Evolutionary conservation across 1,140 invertebrate species (phyloP), one percentile per base, ranked within the genome.

Genomic region (Heliconius hermathena): DNA sequence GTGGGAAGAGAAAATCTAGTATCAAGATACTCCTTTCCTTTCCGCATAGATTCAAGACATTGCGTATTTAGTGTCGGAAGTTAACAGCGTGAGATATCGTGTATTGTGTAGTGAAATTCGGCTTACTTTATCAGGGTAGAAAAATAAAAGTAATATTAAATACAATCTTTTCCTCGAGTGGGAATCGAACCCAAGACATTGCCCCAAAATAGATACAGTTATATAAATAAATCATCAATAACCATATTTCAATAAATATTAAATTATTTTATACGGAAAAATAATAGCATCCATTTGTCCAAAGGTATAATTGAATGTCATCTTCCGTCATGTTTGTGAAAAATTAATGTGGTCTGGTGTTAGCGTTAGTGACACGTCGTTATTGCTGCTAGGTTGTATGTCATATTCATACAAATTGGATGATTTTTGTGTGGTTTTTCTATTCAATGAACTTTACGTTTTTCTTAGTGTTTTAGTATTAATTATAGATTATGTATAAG

Each of bases 321-420:
- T 29, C 60, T 66, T 66, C 60, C 60, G 60, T 66, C 60, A 66
- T 29, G 60, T 66, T 66, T 66, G 20, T 66, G 60, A 66, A 66
- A 29, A 66, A 29, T 66, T 66, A 66, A 66, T 66, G 60, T 16
- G 60, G 60, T 29, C 26, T 66, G 60, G 60, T 66, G 60, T 66
- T 66, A 13, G 60, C 60, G 26, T 66, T 66, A 13, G 26, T 22
- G 60, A 66, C 60, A 66, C 60, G 60, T 66, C 60, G 60, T 66
- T 66, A 66, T 66, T 29, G 60, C 60, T 66, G 26, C 26, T 29
- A 29, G 60, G 11, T 66, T 66, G 13, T 66, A 66, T 66, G 60
- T 29, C 60, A 66, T 66, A 66, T 66, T 66, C 60, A 66, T 8
- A 66, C 13, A 66, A 29, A 66, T 66, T 66, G 26, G 22, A 66